Evolutionary conservation across 2,113 vertebrate genomes (phyloP), one percentile per base, ranked within the genome.

Genomic region (Epinephelus fuscoguttatus): DNA sequence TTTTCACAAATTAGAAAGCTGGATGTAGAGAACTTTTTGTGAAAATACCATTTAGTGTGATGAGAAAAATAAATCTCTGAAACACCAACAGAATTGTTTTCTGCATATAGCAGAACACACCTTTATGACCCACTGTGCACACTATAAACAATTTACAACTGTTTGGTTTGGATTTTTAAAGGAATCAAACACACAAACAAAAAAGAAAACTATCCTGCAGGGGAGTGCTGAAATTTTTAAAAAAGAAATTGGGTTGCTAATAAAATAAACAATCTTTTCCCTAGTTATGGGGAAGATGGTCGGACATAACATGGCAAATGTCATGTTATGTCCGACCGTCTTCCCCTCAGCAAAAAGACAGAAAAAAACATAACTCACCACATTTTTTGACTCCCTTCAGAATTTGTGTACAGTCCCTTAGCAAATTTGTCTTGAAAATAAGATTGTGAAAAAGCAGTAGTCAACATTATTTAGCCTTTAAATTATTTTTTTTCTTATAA

Each of bases 201-300:
- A 63, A 11, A 19, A 18, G 11, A 13, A 61, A 69, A 6, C 14
- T 15, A 40, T 42, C 8, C 15, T n/a, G 1, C 23, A 30, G 30
- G 18, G 45, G 15, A 60, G 50, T 49, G n/a, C 17, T 70, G 27
- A 70, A 55, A 79, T 62, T 15, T 14, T n/a, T n/a, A 55, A 45
- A 56, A 45, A 42, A 42, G 12, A 45, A 45, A 37, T 6, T 6
- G 33, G 33, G 33, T 37, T 37, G 33, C 33, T 37, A 37, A 37
- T 6, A 37, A 7, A 37, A 37, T 6, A 37, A 37, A 37, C 6
- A 7, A 37, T 37, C 6, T 37, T 37, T 37, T 37, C 33, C 33
- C 33, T 37, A 37, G 6, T 37, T 37, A 4, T 30, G 30, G 30
- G 30, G 30, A 30, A 30, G 4, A 30, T 5, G 30, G 30, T 30